Evolutionary conservation across 2,113 vertebrate genomes (phyloP), one percentile per base, ranked within the genome.

Genomic region (Boleophthalmus pectinirostris): DNA sequence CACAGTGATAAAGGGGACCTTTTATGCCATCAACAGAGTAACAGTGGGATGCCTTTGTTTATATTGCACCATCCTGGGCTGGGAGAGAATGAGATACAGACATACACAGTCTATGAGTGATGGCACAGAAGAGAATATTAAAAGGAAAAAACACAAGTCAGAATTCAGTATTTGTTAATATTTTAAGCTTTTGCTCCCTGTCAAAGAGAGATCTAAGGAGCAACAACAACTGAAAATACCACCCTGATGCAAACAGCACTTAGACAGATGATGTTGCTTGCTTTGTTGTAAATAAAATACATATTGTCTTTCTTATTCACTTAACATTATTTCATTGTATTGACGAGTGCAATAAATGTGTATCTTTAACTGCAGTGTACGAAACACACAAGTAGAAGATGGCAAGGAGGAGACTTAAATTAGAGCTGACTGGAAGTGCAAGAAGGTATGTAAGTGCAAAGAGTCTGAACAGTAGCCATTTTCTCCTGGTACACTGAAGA

Each of bases 131-230:
- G 71, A 87, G 87, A 85, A 84, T 76, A 78, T 54, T 54, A n/a
- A 72, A 82, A 78, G 56, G 29, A 72, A 74, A 81, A 80, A 82
- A 56, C 47, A 67, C 13, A 38, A 84, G 67, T 74, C 68, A 81
- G 79, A 89, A 88, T 80, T 85, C 72, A 83, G 74, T 67, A 85
- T 86, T 82, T 77, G 75, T 88, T 83, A 90, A 91, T 89, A 90
- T 90, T 91, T 91, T 73, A 90, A 70, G 72, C 75, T 87, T 67
- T 81, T 86, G 82, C 83, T 86, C 77, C 56, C 64, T 82, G 67
- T 73, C 83, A 84, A 83, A 85, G 77, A 81, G 29, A 89, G 72
- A 91, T 90, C 79, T 86, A 72, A 88, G 80, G 63, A 76, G 68
- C 74, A 80, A 82, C 75, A 85, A 74, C 81, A 85, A 77, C 61